Conservation (phyloP, 2,113 vertebrate species). For the Pionites leucogaster region DNA sequence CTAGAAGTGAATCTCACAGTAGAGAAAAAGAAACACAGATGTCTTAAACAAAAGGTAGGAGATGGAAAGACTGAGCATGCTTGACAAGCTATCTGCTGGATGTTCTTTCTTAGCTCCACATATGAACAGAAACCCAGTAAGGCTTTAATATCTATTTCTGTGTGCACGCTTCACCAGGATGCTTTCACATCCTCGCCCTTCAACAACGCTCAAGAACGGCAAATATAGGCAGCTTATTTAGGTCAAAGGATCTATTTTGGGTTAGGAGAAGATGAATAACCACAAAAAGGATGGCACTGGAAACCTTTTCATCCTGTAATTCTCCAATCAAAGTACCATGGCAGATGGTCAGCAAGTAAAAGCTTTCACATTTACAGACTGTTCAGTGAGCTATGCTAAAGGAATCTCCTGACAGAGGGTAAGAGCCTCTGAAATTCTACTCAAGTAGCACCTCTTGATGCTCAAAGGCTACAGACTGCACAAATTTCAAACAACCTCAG, state of each 20-base stretch:
- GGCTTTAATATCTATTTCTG: neutral
- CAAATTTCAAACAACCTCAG: neutral
- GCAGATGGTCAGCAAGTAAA: neutral
- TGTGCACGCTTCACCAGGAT: neutral
- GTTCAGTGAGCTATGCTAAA: neutral
- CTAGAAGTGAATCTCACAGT: neutral
- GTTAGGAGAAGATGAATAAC: neutral
- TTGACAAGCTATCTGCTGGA: neutral
- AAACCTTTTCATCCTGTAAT: neutral
- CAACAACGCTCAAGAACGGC: neutral
- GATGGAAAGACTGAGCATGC: neutral
- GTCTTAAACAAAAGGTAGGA: slow-evolving; percentile 7
- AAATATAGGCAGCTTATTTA: slow-evolving; percentile 26
- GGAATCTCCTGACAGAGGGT: neutral
- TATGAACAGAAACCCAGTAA: neutral
- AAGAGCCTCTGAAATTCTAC: neutral
- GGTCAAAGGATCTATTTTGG: slow-evolving; percentile 17
- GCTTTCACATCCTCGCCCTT: neutral
- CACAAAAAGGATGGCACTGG: neutral
- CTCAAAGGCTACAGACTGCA: neutral
- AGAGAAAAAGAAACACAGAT: neutral
- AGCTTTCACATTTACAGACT: neutral
- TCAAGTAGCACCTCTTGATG: neutral
- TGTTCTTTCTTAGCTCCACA: neutral
- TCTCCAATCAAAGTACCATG: neutral